phyloP scores from a whole-genome alignment of 2,888 invertebrate genomes.

The Drosophila meridiana region DNA sequence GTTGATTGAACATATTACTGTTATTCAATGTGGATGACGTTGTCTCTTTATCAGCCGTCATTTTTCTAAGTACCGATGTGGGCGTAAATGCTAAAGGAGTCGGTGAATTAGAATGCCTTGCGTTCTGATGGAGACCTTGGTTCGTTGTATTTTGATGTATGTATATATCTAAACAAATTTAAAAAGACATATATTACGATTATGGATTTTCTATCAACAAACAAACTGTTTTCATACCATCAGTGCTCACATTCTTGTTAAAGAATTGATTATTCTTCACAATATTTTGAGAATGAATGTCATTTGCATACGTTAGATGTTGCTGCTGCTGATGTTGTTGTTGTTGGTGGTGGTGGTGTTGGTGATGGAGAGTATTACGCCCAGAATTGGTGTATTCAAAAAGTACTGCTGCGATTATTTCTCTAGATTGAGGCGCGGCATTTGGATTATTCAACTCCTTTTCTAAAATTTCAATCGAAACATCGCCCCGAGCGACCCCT shows the following conservation, averaged over 20 bases:
- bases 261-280: conserved; percentile 33
- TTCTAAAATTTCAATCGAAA: conserved; percentile 90
- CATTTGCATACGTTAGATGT: conserved; percentile 31
- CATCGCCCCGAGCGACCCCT: conserved; percentile 91
- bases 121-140: conserved; percentile 42
- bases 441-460: conserved; percentile 89
- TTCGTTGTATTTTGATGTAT: conserved; percentile 17
- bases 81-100: conserved; percentile 95
- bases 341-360: neutral
- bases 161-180: conserved; percentile 42
- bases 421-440: conserved; percentile 63
- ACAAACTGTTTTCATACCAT: conserved; percentile 40
- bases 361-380: conserved; percentile 17
- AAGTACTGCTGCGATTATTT: conserved; percentile 73
- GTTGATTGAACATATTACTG: conserved; percentile 8
- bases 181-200: conserved; percentile 4
- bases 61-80: conserved; percentile 96
- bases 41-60: conserved; percentile 95
- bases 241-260: conserved; percentile 36
- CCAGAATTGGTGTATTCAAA: conserved; percentile 59
- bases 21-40: conserved; percentile 16
- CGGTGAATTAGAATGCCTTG: conserved; percentile 86
- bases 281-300: conserved; percentile 25
- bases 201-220: neutral
- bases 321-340: conserved; percentile 18